These are phyloP conservation scores for Mesodorylaimus sp. DNA, from an alignment of 2,888 invertebrate species.

Conservation along the genomic window DNA sequence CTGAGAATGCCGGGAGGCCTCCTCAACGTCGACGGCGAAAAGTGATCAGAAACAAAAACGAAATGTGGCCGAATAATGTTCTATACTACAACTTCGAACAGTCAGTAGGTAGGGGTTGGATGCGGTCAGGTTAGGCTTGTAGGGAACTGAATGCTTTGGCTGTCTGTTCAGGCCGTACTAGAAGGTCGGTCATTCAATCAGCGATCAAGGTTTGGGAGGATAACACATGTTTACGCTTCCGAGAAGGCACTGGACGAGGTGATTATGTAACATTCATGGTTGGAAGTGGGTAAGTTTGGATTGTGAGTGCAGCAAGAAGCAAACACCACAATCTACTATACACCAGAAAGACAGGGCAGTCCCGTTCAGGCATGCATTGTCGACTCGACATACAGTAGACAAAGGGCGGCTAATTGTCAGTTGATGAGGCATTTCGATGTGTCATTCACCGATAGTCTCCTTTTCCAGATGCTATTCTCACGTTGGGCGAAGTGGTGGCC, in stretches of 20 bases:
- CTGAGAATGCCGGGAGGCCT: background rate
- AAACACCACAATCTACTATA: background rate
- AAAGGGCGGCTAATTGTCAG: too few species aligned
- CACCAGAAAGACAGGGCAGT: too few species aligned
- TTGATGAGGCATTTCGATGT: too few species aligned
- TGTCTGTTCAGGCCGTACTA: background rate
- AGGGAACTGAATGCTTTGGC: background rate
- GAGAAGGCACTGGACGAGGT: background rate
- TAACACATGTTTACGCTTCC: slow-evolving; percentile 1
- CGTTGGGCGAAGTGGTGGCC: slow-evolving; percentile 2
- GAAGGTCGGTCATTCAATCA: background rate
- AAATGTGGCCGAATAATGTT: background rate
- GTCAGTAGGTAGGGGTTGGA: background rate
- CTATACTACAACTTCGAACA: background rate
- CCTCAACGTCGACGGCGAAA: background rate
- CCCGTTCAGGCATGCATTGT: too few species aligned
- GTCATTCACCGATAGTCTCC: too few species aligned
- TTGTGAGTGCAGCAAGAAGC: background rate
- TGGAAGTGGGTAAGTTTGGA: background rate
- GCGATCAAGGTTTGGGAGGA: slow-evolving; percentile 4
- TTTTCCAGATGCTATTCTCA: slow-evolving; percentile 7
- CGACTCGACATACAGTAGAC: too few species aligned
- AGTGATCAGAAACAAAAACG: background rate
- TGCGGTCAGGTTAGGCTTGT: background rate
- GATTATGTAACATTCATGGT: background rate